A percentile compares a stretch with the other conserved stretches of the same genome.
Evolutionary conservation across 2,113 vertebrate species (phyloP).

Genomic region (Halichoerus grypus): DNA sequence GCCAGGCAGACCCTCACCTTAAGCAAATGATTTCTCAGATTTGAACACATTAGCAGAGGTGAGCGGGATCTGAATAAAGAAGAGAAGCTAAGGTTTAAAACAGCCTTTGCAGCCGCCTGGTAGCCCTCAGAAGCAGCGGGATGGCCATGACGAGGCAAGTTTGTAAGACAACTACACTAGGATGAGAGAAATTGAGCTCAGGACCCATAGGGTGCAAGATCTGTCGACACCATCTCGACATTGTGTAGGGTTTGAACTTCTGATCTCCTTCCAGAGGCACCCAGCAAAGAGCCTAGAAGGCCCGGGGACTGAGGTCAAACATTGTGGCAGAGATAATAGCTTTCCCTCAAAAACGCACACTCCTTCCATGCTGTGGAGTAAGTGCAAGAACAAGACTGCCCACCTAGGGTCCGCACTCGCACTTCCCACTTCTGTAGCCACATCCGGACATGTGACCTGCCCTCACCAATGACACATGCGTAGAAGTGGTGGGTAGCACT

Average conservation of each 20-base stretch:
- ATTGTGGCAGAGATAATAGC: neutral
- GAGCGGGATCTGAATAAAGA: neutral
- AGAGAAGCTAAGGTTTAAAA: neutral
- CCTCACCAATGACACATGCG: fast-evolving
- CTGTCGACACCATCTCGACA: neutral
- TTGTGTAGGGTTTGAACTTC: neutral
- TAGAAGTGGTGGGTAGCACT: neutral
- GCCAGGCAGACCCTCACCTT: neutral
- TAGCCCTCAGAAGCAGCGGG: no score
- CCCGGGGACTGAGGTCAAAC: neutral
- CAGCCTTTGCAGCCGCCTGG: fast-evolving
- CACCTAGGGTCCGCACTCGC: fast-evolving
- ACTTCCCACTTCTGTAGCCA: neutral
- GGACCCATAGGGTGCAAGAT: neutral
- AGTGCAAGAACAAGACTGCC: neutral
- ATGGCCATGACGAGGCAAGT: neutral
- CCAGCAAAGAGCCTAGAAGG: neutral
- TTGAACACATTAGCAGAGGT: neutral
- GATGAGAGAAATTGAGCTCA: neutral
- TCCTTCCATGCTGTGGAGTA: neutral
- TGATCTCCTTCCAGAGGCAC: neutral
- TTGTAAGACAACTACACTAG: neutral
- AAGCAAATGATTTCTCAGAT: neutral
- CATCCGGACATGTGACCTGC: fast-evolving
- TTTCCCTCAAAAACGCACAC: neutral